These are phyloP conservation scores for Microcebus ravelobensis DNA, from an alignment of 2,113 vertebrate genomes.

Conservation along the genomic window DNA sequence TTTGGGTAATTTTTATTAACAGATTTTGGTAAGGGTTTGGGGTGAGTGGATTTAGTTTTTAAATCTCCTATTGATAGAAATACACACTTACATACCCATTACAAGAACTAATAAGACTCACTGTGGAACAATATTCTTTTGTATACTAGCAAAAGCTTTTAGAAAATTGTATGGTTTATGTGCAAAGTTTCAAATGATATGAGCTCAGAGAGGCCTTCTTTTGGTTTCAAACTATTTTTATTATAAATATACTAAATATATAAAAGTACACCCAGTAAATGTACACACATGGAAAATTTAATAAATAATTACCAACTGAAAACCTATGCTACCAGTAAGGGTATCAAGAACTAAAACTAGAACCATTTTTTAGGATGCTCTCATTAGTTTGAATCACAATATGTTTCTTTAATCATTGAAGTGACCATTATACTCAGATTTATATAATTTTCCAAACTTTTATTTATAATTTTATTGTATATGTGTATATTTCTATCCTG, in stretches of 20 bases:
- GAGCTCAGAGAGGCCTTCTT: background rate
- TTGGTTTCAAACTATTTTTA: background rate
- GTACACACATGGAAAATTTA: background rate
- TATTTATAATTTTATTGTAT: background rate
- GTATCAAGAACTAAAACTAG: background rate
- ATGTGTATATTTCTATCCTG: background rate
- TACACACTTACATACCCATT: background rate
- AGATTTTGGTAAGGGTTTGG: background rate
- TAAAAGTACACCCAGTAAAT: background rate
- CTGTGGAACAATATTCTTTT: background rate
- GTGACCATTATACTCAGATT: background rate
- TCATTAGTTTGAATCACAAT: background rate
- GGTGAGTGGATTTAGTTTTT: background rate
- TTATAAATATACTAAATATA: background rate
- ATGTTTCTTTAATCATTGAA: background rate
- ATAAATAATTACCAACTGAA: background rate
- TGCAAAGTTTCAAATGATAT: background rate
- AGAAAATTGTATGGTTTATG: background rate
- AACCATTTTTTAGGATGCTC: background rate
- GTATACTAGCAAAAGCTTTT: background rate
- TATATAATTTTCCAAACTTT: background rate
- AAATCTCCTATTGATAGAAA: background rate
- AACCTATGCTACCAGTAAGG: background rate
- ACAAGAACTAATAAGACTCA: background rate
- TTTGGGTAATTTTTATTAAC: background rate